phyloP scores from a whole-genome alignment of 2,888 invertebrate genomes.

The Synergus gifuensis region DNA sequence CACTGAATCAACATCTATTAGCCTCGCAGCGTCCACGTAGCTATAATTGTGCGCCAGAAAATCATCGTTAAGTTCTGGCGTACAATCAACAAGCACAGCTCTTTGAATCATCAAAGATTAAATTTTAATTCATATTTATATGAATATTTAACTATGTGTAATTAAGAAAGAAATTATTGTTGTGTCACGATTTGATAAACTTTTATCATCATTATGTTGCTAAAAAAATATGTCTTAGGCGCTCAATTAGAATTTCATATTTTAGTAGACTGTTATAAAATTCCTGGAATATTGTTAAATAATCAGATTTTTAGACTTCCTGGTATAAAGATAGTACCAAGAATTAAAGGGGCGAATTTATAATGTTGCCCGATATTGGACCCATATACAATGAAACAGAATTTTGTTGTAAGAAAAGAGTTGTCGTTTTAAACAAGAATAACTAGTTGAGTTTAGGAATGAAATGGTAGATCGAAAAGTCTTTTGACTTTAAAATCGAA shows the following conservation, averaged over 20 bases:
- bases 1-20: constrained; percentile 86
- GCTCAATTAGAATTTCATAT: not conserved
- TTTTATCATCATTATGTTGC: not conserved
- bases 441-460: no score
- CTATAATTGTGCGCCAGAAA: constrained; percentile 81
- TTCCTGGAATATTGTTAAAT: not conserved
- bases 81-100: constrained; percentile 66
- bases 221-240: not conserved
- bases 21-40: constrained; percentile 86
- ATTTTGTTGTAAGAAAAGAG: no score
- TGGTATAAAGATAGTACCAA: no score
- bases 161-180: not conserved
- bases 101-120: constrained; percentile 56
- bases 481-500: no score
- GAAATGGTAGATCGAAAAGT: no score
- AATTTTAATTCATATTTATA: not conserved
- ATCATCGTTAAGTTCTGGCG: constrained; percentile 65
- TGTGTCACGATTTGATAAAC: not conserved
- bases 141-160: no score
- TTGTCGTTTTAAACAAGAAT: no score
- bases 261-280: not conserved
- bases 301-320: no score
- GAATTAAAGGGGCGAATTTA: no score
- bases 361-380: no score
- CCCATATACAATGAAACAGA: no score